phyloP scores from a whole-genome alignment of 2,888 invertebrate genomes.

The Thecophora atra region DNA sequence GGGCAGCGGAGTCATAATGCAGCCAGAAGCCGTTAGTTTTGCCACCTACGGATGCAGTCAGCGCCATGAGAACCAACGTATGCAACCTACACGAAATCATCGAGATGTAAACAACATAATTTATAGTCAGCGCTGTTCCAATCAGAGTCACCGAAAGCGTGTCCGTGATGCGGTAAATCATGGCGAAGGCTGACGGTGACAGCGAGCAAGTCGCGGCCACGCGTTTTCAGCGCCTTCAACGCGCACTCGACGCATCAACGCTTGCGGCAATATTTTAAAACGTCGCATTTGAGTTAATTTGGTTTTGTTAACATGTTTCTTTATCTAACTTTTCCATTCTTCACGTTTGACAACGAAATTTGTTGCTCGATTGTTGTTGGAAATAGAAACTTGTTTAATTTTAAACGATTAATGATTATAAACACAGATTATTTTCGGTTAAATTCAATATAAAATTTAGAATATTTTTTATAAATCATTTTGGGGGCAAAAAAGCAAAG shows the following conservation, averaged over 20 bases:
- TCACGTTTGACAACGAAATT: background rate
- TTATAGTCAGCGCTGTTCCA: slow-evolving; percentile 30
- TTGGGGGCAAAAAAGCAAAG: too few relatives aligned
- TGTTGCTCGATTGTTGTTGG: background rate
- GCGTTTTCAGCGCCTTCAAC: background rate
- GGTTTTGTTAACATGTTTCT: background rate
- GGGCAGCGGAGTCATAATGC: background rate
- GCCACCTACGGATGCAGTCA: background rate
- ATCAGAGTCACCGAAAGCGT: slow-evolving; percentile 54
- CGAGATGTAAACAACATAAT: slow-evolving; percentile 16
- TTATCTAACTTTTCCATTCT: background rate
- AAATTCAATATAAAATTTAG: too few relatives aligned
- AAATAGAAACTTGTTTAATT: too few relatives aligned
- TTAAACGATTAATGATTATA: too few relatives aligned
- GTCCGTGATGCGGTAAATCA: slow-evolving; percentile 52
- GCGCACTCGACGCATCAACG: background rate
- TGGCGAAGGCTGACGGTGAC: slow-evolving; percentile 27
- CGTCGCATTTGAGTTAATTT: background rate
- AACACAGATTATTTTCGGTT: too few relatives aligned
- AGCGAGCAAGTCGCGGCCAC: slow-evolving; percentile 26
- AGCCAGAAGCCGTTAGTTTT: background rate
- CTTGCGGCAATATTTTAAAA: background rate
- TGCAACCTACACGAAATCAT: background rate
- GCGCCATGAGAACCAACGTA: background rate
- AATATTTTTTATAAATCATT: too few relatives aligned